phyloP scores from a whole-genome alignment of 2,888 invertebrate species.

The Lycaena phlaeas region DNA sequence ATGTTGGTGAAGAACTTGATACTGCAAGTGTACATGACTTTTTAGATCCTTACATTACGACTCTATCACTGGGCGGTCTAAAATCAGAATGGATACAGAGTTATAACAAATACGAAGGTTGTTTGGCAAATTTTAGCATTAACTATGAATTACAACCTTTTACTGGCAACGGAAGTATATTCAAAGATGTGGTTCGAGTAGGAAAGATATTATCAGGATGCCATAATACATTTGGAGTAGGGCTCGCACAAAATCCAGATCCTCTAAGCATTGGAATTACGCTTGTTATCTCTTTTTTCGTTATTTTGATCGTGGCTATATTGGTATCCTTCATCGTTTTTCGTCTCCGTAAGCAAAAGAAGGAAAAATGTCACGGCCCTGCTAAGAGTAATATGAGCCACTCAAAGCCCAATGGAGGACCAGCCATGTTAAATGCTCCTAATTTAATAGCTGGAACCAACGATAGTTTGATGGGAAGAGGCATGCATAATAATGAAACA shows the following conservation, averaged over 20 bases:
- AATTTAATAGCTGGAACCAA: constrained; percentile 78
- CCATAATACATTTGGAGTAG: constrained; percentile 81
- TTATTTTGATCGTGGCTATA: constrained; percentile 90
- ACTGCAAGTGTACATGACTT: constrained; percentile 92
- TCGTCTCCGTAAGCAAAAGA: constrained; percentile 87
- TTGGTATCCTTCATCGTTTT: constrained; percentile 94
- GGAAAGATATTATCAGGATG: constrained; percentile 86
- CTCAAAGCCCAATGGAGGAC: constrained; percentile 83
- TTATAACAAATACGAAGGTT: constrained; percentile 86
- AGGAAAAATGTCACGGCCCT: constrained; percentile 83
- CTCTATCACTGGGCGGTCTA: constrained; percentile 85
- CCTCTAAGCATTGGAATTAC: constrained; percentile 94
- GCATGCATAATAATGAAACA: constrained; percentile 79
- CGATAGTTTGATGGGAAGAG: constrained; percentile 79
- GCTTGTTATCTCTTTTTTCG: constrained; percentile 94
- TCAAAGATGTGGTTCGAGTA: constrained; percentile 77
- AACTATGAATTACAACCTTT: constrained; percentile 93
- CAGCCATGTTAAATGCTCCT: constrained; percentile 79
- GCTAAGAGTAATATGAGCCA: constrained; percentile 80
- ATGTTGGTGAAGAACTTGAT: constrained; percentile 89
- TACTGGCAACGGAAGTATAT: constrained; percentile 88
- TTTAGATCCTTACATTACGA: constrained; percentile 89
- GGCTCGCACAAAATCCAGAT: constrained; percentile 84
- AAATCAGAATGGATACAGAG: constrained; percentile 74
- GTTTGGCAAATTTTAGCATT: constrained; percentile 89